Conservation (phyloP, 1,140 invertebrate species). For the Cyclargus thomasi region DNA sequence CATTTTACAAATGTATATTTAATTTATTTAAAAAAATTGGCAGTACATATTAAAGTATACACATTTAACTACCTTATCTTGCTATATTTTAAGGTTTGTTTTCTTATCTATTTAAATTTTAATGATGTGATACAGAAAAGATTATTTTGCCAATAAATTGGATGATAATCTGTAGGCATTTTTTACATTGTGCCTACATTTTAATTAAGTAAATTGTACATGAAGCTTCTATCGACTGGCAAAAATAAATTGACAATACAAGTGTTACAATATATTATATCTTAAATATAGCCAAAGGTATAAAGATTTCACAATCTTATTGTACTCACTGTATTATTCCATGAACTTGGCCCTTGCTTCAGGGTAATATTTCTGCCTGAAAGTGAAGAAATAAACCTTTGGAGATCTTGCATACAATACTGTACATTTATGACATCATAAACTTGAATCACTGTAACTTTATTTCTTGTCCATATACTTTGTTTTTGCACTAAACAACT, state of each 20-base stretch:
- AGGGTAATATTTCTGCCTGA: background rate
- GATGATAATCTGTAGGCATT: no score
- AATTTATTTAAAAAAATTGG: no score
- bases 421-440: background rate
- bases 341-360: constrained; percentile 17
- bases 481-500: background rate
- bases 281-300: background rate
- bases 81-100: no score
- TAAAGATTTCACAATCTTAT: background rate
- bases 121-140: no score
- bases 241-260: background rate
- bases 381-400: constrained; percentile 14
- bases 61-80: no score
- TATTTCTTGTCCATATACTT: background rate
- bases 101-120: no score
- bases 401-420: background rate
- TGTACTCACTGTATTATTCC: constrained; percentile 28
- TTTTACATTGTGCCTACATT: background rate
- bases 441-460: background rate
- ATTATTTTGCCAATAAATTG: no score
- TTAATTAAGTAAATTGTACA: background rate
- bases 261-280: background rate
- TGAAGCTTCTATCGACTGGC: background rate
- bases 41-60: no score
- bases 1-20: constrained; percentile 7